Conservation (phyloP, 2,113 vertebrate genomes). For the Rhineura floridana region DNA sequence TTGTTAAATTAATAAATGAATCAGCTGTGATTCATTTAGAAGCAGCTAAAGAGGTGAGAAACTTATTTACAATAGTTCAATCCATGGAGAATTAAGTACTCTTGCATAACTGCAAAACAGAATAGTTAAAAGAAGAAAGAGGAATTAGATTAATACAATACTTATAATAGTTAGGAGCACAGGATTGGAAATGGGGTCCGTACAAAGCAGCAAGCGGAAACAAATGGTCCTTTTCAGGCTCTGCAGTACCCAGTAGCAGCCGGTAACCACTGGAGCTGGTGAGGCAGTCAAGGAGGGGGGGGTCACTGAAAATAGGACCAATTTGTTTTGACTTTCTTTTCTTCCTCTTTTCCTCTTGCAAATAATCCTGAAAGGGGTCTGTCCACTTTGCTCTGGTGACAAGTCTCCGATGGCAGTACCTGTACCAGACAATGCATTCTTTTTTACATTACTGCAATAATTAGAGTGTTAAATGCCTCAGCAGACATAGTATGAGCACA, state of each 20-base stretch:
- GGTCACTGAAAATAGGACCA: too few species aligned
- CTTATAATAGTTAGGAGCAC: not conserved
- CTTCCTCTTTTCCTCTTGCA: too few species aligned
- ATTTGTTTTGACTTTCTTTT: too few species aligned
- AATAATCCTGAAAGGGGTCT: too few species aligned
- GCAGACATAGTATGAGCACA: not conserved
- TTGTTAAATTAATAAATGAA: not conserved
- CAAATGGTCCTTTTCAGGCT: not conserved
- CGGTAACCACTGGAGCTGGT: too few species aligned
- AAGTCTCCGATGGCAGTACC: too few species aligned
- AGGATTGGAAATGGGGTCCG: not conserved
- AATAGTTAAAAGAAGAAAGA: not conserved
- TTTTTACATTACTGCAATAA: not conserved
- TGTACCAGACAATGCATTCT: not conserved
- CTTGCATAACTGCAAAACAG: not conserved
- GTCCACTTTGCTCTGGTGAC: too few species aligned
- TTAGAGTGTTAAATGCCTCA: not conserved
- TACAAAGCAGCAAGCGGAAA: not conserved
- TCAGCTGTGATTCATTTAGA: not conserved
- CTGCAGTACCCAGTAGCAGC: not conserved
- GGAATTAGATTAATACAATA: not conserved
- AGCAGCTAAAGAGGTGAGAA: not conserved
- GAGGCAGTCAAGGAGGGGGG: too few species aligned
- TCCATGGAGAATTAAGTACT: too few species aligned
- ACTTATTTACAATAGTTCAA: not conserved